Evolutionary conservation across 2,113 vertebrate species (phyloP).

Genomic region (Microtus pennsylvanicus): DNA sequence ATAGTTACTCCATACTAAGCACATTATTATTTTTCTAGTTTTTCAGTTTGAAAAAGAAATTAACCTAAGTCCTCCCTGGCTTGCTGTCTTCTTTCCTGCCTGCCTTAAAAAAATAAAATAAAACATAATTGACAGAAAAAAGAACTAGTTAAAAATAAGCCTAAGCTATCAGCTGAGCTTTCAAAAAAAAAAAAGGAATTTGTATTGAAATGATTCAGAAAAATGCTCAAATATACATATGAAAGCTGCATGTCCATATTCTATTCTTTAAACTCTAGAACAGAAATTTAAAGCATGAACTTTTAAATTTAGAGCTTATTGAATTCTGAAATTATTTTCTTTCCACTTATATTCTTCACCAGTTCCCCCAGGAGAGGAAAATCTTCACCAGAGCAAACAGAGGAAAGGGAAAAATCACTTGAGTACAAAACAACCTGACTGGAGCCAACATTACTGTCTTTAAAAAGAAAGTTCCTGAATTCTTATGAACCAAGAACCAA

Average conservation of each 20-base stretch:
- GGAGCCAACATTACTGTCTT: background rate
- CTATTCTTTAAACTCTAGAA: background rate
- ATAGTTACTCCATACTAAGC: background rate
- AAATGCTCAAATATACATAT: background rate
- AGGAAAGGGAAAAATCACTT: background rate
- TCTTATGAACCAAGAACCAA: background rate
- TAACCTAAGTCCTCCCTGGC: accelerated
- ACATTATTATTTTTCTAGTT: background rate
- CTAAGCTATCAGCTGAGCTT: no score
- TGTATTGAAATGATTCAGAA: background rate
- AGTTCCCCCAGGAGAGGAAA: background rate
- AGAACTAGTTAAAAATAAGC: no score
- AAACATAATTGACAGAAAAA: no score
- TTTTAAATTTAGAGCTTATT: background rate
- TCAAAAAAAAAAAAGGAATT: background rate
- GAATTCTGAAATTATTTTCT: background rate
- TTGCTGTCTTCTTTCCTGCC: background rate
- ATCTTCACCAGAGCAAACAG: background rate
- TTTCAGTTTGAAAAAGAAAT: constrained; percentile 11
- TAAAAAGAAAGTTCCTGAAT: background rate
- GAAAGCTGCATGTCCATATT: background rate
- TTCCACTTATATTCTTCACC: background rate
- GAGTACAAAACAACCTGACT: background rate
- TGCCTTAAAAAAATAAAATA: background rate
- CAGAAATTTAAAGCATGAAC: background rate